Base-by-base conservation (phyloP, 2,113 vertebrate genomes). In the Phaethon lepturus region DNA sequence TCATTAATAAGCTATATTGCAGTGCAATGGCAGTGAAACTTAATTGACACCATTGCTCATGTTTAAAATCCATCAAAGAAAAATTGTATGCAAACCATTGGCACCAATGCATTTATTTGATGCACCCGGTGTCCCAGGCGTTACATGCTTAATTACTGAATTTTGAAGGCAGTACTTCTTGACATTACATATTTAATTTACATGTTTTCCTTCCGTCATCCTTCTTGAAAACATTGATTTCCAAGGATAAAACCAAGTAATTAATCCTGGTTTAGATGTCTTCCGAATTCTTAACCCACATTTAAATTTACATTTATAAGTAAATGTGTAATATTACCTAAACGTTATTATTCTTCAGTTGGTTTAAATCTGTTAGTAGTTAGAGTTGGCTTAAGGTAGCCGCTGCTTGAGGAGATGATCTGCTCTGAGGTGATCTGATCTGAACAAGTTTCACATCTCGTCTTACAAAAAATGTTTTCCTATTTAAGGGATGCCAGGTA, bases 191-290 rank as follows among this genome's bases (percentile, higher is more conserved):
- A 50, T 66, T 94, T 64, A 72, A 73, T 33, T 91, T 38, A 58
- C 31, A 24, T 55, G 9, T 33, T 78, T 78, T 91, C 45, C 45
- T 86, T 93, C 62, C 66, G 75, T 22, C 0, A 0, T 74, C 44
- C 60, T 91, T 91, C 60, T 64, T 72, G 80, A 86, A 87, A 63
- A 52, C 25, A 63, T 29, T 81, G 45, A 84, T 93, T 91, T 82
- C 31, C 23, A 77, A 78, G 78, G 42, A 84, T 31, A 66, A 87
- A 90, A 33, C 6, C 10, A 44, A 95, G 26, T 83, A 26, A 81
- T 81, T 68, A n/a, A 50, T 82, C 59, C n/a, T 75, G 6, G 5
- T 94, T 93, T 40, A 68, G 85, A 49, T 64, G 56, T 95, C 33
- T 83, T 93, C 26, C 85, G 60, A 35, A 12, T 59, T 91, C 42